Evolutionary conservation across 1,140 invertebrate species (phyloP).

Genomic region (Drosophila persimilis): DNA sequence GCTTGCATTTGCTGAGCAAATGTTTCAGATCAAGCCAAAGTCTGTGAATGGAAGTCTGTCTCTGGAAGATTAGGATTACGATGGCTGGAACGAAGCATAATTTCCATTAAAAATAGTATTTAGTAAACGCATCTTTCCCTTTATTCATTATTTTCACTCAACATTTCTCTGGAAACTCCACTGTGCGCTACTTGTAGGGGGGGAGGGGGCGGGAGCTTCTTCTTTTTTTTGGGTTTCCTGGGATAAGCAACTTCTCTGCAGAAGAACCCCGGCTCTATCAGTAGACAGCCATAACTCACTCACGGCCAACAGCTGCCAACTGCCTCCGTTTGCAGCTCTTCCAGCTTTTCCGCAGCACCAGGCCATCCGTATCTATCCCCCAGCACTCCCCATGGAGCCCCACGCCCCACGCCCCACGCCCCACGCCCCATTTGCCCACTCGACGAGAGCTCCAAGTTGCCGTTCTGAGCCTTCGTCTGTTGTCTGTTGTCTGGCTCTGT

Average conservation of each 20-base stretch:
- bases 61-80: no score
- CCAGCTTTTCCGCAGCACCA: background rate
- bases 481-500: constrained; percentile 40
- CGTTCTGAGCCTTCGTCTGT: constrained; percentile 25
- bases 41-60: no score
- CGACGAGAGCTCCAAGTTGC: background rate
- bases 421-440: no score
- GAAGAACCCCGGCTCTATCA: constrained; percentile 7
- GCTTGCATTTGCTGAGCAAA: constrained; percentile 1
- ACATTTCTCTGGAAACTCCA: no score
- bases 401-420: no score
- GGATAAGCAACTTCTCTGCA: constrained; percentile 22
- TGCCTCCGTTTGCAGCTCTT: constrained; percentile 4
- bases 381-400: background rate
- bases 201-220: background rate
- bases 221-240: constrained; percentile 4
- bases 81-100: no score
- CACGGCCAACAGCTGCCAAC: constrained; percentile 40
- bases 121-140: no score
- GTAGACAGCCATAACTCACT: constrained; percentile 43
- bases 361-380: no score
- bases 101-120: no score
- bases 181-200: background rate
- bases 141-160: no score
- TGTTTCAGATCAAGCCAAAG: no score